Percentiles rank a stretch among this genome's conserved stretches.
Evolutionary conservation across 2,797 vertebrate species (phyloP).

Genomic region (Onychomys arenicola): DNA sequence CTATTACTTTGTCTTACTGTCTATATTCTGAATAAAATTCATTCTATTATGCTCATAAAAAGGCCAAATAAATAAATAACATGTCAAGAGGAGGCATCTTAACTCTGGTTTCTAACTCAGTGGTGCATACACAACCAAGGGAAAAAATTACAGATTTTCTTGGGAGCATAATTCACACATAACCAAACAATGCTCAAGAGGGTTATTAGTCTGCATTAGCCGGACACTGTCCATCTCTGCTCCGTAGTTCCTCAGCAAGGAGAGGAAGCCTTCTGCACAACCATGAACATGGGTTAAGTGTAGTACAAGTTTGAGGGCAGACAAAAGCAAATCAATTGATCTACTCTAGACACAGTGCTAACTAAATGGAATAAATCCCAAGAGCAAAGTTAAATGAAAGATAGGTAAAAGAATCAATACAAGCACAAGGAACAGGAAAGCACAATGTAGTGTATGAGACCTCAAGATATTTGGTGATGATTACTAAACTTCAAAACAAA

Average conservation of each 20-base stretch:
- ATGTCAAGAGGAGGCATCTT: not conserved
- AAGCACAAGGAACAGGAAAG: conserved; percentile 42
- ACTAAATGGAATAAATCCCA: conserved; percentile 45
- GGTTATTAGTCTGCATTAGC: not conserved
- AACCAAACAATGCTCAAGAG: conserved; percentile 12
- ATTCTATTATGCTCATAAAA: not conserved
- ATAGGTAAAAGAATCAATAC: conserved; percentile 36
- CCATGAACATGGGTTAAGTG: conserved; percentile 4
- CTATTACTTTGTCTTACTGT: conserved; percentile 58
- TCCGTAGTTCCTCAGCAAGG: conserved; percentile 13
- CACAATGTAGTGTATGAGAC: too few relatives aligned
- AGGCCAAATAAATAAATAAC: not conserved
- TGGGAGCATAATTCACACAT: conserved; percentile 2
- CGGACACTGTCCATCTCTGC: not conserved
- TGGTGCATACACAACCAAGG: not conserved
- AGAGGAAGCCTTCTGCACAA: conserved; percentile 25
- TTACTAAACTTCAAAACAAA: conserved; percentile 49
- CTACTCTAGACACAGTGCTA: conserved; percentile 44
- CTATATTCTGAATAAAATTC: conserved; percentile 42
- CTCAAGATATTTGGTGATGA: conserved; percentile 35
- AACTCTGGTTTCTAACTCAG: not conserved
- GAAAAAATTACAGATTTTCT: conserved; percentile 29
- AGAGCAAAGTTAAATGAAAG: conserved; percentile 61
- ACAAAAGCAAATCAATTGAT: conserved; percentile 61
- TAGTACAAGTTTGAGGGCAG: conserved; percentile 40